phyloP scores from a whole-genome alignment of 2,888 invertebrate genomes.

The Zaprionus lineosus region DNA sequence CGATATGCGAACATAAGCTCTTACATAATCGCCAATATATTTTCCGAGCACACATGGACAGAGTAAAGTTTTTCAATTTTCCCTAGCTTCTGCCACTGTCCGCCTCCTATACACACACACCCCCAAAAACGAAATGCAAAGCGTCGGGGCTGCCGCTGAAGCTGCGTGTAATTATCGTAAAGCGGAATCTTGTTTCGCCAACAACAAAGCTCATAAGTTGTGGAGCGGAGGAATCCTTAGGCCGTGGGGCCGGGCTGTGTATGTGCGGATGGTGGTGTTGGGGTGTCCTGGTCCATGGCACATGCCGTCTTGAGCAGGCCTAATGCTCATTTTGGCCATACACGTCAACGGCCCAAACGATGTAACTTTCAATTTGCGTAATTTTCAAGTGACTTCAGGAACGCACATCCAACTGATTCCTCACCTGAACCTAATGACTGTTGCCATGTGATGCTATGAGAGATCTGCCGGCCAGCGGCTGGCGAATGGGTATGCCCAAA shows the following conservation, averaged over 20 bases:
- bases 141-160: too few species aligned
- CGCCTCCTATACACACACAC: slow-evolving; percentile 39
- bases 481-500: too few species aligned
- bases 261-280: too few species aligned
- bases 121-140: slow-evolving; percentile 64
- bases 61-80: slow-evolving; percentile 69
- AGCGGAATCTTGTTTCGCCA: slow-evolving; percentile 68
- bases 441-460: slow-evolving; percentile 51
- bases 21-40: slow-evolving; percentile 66
- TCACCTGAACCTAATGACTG: slow-evolving; percentile 71
- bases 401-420: slow-evolving; percentile 67
- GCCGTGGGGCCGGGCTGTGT: too few species aligned
- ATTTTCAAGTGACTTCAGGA: slow-evolving; percentile 60
- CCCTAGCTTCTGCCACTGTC: slow-evolving; percentile 31
- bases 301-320: slow-evolving; percentile 3
- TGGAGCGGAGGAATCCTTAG: too few species aligned
- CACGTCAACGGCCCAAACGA: slow-evolving; percentile 49
- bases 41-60: slow-evolving; percentile 32
- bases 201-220: slow-evolving; percentile 63
- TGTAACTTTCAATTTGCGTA: slow-evolving; percentile 77
- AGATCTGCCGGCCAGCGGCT: slow-evolving; percentile 37
- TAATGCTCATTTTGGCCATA: slow-evolving; percentile 45
- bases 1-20: slow-evolving; percentile 52
- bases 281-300: slow-evolving; percentile 19
- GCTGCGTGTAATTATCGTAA: slow-evolving; percentile 74